phyloP scores from a whole-genome alignment of 2,888 invertebrate genomes.

The Amphipoea lucens region DNA sequence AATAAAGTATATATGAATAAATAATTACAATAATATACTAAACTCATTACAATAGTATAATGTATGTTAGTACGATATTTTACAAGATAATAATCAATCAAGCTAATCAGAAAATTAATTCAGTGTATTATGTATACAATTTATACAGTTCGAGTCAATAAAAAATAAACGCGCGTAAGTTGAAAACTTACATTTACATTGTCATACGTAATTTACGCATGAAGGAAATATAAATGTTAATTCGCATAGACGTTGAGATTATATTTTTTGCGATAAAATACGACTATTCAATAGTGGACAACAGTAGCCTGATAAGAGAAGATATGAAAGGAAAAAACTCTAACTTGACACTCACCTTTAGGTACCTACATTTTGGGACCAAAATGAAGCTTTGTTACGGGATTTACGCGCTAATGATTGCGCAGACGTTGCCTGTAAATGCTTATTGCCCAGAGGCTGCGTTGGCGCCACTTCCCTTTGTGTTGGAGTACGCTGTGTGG shows the following conservation, averaged over 20 bases:
- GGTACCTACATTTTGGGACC: not conserved
- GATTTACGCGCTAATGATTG: constrained; percentile 7
- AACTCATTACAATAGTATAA: too few species aligned
- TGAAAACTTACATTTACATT: not conserved
- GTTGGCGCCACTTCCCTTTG: constrained; percentile 80
- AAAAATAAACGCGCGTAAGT: not conserved
- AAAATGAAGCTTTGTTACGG: constrained; percentile 31
- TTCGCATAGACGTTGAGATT: not conserved
- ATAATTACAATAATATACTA: not conserved
- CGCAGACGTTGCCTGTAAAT: constrained; percentile 7
- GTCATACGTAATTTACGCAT: not conserved
- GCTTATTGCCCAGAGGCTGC: constrained; percentile 72
- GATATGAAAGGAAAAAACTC: too few species aligned
- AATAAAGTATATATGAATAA: not conserved
- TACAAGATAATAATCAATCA: not conserved
- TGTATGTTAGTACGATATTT: not conserved
- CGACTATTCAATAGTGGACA: not conserved
- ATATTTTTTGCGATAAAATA: not conserved
- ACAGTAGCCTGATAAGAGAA: not conserved
- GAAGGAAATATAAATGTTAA: not conserved
- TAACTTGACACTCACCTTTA: not conserved
- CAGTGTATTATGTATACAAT: not conserved
- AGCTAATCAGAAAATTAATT: too few species aligned
- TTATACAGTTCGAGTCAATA: not conserved
- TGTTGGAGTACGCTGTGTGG: constrained; percentile 89